Percentiles rank a stretch among this genome's conserved stretches.
Conservation (phyloP, 2,113 vertebrate species). For the Stegastes partitus region DNA sequence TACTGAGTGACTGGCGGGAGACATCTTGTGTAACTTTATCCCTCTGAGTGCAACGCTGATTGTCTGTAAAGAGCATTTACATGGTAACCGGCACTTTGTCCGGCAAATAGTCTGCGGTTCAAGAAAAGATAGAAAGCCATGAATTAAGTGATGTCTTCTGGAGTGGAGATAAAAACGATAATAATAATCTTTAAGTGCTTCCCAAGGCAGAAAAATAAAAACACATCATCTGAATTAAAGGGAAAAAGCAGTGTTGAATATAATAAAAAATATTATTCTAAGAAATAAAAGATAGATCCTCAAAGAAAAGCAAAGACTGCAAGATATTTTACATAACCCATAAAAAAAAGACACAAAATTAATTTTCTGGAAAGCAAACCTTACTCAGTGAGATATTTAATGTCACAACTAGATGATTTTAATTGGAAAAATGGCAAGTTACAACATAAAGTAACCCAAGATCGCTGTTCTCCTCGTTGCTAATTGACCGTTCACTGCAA, state of each 20-base stretch:
- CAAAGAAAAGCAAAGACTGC: too few relatives aligned
- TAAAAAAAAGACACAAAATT: not conserved
- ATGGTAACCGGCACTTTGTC: not conserved
- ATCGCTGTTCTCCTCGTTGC: conserved; percentile 15
- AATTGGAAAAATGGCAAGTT: conserved; percentile 37
- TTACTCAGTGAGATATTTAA: not conserved
- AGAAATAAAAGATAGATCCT: too few relatives aligned
- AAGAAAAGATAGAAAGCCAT: not conserved
- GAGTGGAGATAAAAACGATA: not conserved
- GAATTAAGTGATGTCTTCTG: not conserved
- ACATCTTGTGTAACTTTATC: conserved; percentile 30
- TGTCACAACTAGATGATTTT: conserved; percentile 14
- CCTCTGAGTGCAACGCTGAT: not conserved
- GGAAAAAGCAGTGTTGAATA: too few relatives aligned
- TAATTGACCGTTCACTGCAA: conserved; percentile 63
- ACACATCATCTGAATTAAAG: too few relatives aligned
- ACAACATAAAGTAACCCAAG: conserved; percentile 20
- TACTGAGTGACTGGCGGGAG: not conserved
- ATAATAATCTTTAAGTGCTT: too few relatives aligned
- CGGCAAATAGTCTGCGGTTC: not conserved
- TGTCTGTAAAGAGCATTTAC: not conserved
- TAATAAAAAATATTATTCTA: too few relatives aligned
- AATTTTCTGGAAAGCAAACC: not conserved
- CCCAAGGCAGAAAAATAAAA: too few relatives aligned
- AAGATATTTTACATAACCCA: not conserved